Base-by-base conservation (phyloP, 2,113 vertebrate genomes). In the Camelus bactrianus region DNA sequence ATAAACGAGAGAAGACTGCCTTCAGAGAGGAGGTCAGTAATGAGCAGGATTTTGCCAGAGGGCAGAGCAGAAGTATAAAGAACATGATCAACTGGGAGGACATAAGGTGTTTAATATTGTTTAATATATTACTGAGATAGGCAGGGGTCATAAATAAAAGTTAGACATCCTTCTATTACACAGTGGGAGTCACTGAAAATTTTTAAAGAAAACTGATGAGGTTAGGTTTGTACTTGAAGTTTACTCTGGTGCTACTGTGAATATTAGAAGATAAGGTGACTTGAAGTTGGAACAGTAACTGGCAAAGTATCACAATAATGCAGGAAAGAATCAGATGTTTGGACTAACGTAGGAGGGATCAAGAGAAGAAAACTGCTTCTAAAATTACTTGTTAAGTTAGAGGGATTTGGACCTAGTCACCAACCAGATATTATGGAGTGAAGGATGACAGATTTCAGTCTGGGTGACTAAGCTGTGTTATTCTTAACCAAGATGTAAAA, bases 401-500 rank as follows among this genome's bases (percentile, higher is more conserved):
- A 82, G 92, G 54, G 26, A 52, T 91, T 6, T 69, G 32, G 56
- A 67, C 38, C 67, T 82, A 32, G 32, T 42, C 38, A 80, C 19
- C 50, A 92, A 80, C 3, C 64, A 64, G 26, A 69, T 76, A 22
- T 30, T 30, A 79, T 1, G 1, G 2, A 3, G 8, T 73, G 1
- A 4, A 54, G 16, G 26, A 56, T 69, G 73, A 93, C 2, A 88
- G 65, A 89, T 84, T 96, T 90, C 28, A 85, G 35, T 85, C 32
- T 85, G 35, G 46, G 46, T 89, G 50, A 89, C 26, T 85, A 85
- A 92, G 42, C 2, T 73, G 6, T 73, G 38, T 42, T 70, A 58
- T 65, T 91, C 54, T 95, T 73, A 95, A 79, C 32, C 2, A 65
- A 94, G 20, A 69, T 54, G 26, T 11, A 85, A 94, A 95, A 96